Base-by-base conservation (phyloP, 2,888 invertebrate species). In the Limenitis camilla region DNA sequence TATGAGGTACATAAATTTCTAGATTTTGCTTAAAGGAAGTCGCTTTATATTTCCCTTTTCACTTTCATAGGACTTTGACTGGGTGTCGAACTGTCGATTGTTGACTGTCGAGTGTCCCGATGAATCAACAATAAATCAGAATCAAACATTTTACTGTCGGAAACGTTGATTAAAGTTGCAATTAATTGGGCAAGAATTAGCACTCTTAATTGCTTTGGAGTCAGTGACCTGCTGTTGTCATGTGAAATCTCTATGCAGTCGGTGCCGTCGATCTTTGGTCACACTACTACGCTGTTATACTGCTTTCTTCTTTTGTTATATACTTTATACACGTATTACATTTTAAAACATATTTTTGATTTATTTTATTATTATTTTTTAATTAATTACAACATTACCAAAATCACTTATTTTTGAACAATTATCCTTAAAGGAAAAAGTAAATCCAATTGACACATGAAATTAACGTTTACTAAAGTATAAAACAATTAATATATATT, bases 161-260 rank as follows among this genome's bases (percentile, higher is more conserved):
- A 60, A 59, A 59, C 53, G 53, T 53, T 52, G 56, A 59, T 62
- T 62, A 62, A 59, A 56, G 50, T 48, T 47, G 53, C 58, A 55
- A 60, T 61, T 62, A 62, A 63, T 60, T 62, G 57, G 53, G 45
- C 56, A 54, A 47, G 61, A 65, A 61, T 62, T 56, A 55, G 59
- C 56, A 49, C 43, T 40, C 52, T 59, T 62, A 53, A 55, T 60
- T 58, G 59, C 52, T 48, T 44, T 32, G 31, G 40, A 57, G 56
- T 59, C 53, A 46, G 6, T 47, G 62, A 60, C 56, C 57, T 35
- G 43, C 48, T 49, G 35, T 49, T 53, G 55, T 52, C 55, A 55
- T 49, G 55, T 43, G 55, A 52, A 48, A 49, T 39, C 11, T 51
- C 40, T 51, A 51, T 51, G 50, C 44, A 51, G 10, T 41, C 29